A percentile compares a stretch with the other conserved stretches of the same genome.
Conservation (phyloP, 2,888 invertebrate species). For the Brenthis daphne region DNA sequence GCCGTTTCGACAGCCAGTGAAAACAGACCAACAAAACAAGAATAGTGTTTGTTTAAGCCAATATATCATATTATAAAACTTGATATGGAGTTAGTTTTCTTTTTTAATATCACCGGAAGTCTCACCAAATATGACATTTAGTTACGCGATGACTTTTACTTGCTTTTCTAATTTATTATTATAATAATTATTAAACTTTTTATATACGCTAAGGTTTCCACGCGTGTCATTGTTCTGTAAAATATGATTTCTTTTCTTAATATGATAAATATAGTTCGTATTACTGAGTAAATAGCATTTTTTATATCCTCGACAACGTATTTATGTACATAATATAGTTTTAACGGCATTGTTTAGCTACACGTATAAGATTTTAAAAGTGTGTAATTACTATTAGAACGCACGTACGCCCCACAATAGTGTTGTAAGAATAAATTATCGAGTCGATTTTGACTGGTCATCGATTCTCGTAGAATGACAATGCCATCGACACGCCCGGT, state of each 20-base stretch:
- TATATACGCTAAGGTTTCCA: not conserved
- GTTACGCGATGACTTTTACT: too few species aligned
- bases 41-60: too few species aligned
- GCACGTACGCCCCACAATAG: slow-evolving; percentile 34
- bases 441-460: slow-evolving; percentile 45
- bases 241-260: slow-evolving; percentile 19
- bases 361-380: slow-evolving; percentile 6
- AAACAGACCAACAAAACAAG: too few species aligned
- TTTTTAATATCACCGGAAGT: too few species aligned
- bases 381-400: slow-evolving; percentile 26
- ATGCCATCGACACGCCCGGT: slow-evolving; percentile 50
- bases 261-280: slow-evolving; percentile 14
- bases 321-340: slow-evolving; percentile 7
- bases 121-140: too few species aligned
- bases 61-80: too few species aligned
- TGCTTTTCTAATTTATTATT: not conserved
- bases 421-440: slow-evolving; percentile 53
- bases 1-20: too few species aligned
- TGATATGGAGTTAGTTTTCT: too few species aligned
- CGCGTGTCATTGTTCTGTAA: not conserved
- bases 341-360: slow-evolving; percentile 1
- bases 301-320: not conserved
- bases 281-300: slow-evolving; percentile 10
- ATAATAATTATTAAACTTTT: not conserved
- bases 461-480: slow-evolving; percentile 43